These are phyloP conservation scores for Monopis laevigella DNA, from an alignment of 2,888 invertebrate genomes.

Conservation along the genomic window DNA sequence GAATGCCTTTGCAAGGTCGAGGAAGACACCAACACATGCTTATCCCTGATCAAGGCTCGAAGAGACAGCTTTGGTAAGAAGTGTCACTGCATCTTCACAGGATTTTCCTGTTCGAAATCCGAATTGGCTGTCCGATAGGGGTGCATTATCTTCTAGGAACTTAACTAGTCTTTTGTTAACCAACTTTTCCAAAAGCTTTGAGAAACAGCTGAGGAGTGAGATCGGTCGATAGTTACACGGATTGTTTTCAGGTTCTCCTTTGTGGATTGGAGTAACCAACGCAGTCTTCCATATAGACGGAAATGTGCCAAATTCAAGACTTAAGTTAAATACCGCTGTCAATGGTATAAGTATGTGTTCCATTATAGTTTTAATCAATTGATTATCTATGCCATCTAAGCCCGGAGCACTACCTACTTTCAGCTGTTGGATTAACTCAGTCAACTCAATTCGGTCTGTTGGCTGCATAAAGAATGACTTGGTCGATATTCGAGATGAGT, in stretches of 20 bases:
- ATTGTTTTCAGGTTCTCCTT: not conserved
- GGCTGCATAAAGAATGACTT: slow-evolving; percentile 3
- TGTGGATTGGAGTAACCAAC: slow-evolving; percentile 11
- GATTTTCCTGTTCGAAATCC: slow-evolving; percentile 9
- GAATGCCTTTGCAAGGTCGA: slow-evolving; percentile 14
- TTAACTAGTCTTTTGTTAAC: slow-evolving; percentile 10
- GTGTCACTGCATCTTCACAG: slow-evolving; percentile 6
- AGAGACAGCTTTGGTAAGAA: not conserved
- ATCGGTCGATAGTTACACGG: slow-evolving; percentile 12
- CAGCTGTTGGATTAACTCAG: not conserved
- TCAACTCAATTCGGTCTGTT: not conserved
- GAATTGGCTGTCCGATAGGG: slow-evolving; percentile 6
- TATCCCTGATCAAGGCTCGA: not conserved
- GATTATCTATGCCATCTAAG: not conserved
- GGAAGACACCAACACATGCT: slow-evolving; percentile 11
- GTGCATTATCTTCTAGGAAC: slow-evolving; percentile 14
- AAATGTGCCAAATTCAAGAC: too few relatives aligned
- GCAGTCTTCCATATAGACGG: too few relatives aligned
- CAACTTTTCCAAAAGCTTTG: slow-evolving; percentile 14
- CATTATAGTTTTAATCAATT: not conserved
- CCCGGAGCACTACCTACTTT: not conserved
- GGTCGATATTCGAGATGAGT: not conserved
- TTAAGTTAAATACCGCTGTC: too few relatives aligned
- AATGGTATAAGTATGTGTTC: too few relatives aligned
- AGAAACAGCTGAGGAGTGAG: slow-evolving; percentile 7